These are phyloP conservation scores for Polypterus senegalus DNA, from an alignment of 2,113 vertebrate genomes.

Conservation along the genomic window DNA sequence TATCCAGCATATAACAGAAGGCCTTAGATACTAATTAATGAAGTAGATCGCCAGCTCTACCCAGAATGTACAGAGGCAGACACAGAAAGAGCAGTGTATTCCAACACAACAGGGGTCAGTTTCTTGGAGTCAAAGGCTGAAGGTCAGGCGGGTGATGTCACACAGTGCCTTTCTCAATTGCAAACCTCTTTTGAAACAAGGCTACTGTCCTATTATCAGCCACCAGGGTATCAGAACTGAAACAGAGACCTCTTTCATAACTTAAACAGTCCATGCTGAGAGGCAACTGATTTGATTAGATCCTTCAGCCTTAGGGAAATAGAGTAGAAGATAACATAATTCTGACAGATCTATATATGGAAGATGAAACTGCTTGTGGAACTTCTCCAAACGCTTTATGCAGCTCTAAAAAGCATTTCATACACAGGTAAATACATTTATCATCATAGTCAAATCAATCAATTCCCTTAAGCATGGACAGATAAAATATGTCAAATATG, in stretches of 20 bases:
- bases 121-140: conserved; percentile 32
- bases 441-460: no score
- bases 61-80: conserved; percentile 21
- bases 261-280: conserved; percentile 52
- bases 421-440: no score
- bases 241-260: conserved; percentile 48
- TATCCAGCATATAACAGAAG: neutral
- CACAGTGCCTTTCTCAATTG: conserved; percentile 12
- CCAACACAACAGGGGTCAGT: conserved; percentile 33
- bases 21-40: conserved; percentile 10
- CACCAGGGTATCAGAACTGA: conserved; percentile 36
- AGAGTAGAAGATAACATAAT: no score
- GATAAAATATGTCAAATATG: no score
- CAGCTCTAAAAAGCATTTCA: no score
- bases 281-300: conserved; percentile 46
- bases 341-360: no score
- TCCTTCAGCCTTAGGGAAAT: conserved; percentile 27
- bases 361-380: no score
- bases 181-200: conserved; percentile 10
- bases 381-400: no score
- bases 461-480: no score
- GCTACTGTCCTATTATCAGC: conserved; percentile 39
- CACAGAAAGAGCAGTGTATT: conserved; percentile 39
- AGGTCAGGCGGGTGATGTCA: conserved; percentile 48
- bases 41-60: conserved; percentile 1